Evolutionary conservation across 2,797 vertebrate genomes (phyloP), one percentile per base, ranked within the genome.

Genomic region (Allenopithecus nigroviridis): DNA sequence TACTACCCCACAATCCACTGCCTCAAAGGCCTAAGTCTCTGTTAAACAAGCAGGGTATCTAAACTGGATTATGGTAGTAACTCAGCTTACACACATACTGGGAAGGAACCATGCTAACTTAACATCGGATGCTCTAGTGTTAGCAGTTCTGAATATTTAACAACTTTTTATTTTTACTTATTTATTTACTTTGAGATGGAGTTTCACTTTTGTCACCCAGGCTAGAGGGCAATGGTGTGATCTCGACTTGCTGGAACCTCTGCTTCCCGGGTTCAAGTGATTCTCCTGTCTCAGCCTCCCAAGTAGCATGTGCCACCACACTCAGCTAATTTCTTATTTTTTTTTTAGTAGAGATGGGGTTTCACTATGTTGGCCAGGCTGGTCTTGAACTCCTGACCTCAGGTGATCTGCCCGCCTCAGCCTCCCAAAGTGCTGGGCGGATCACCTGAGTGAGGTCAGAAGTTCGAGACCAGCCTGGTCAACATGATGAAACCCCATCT

Each of bases 401-500:
- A 61, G 28, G 5, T 61, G 59, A 61, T 61, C 59, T 61, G 59
- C 59, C 28, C 28, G 14, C 59, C 13, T 30, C 59, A 33, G 59
- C 59, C 59, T 61, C 59, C 59, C 59, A 30, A 61, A 30, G 59
- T 33, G 28, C 59, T 61, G 59, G 28, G 48, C 5, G 48, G 48
- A 50, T 50, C 48, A 50, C 48, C 48, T 1, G 48, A 48, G 48
- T 48, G 48, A 50, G 48, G 48, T 50, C 48, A 50, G 48, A 50
- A 50, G 48, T 50, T 16, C 14, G 14, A 98, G 81, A 48, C 93
- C 97, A 98, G 97, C 97, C 59, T 61, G 59, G 59, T 12, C 59
- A 61, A 61, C 28, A 30, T 14, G 59, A 13, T 30, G 12, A 61
- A 30, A 61, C 13, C 59, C 59, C 6, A 30, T 30, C 26, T 30